Conservation (phyloP, 2,113 vertebrate genomes). For the Butorides virescens region DNA sequence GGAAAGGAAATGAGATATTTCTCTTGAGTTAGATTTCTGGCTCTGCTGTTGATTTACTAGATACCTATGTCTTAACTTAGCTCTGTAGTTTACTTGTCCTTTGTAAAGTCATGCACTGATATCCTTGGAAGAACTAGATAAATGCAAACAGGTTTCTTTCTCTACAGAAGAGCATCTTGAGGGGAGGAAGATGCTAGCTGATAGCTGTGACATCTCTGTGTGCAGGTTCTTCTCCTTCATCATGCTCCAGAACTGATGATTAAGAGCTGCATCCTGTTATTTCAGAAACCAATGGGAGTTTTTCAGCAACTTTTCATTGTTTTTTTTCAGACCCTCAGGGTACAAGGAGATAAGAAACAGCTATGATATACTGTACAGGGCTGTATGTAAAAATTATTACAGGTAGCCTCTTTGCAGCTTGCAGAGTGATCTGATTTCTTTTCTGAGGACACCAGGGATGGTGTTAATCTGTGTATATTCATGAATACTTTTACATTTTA, state of each 20-base stretch:
- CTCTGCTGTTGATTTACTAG: neutral
- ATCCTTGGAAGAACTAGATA: neutral
- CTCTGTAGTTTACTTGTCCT: neutral
- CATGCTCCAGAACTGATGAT: neutral
- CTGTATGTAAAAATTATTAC: neutral
- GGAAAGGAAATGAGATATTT: neutral
- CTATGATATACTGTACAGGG: neutral
- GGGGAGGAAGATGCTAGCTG: neutral
- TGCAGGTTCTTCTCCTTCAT: neutral
- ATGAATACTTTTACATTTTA: neutral
- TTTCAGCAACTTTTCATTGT: neutral
- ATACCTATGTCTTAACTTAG: neutral
- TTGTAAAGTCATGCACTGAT: neutral
- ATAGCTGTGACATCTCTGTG: neutral
- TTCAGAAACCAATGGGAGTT: neutral
- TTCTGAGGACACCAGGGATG: neutral
- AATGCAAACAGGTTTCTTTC: neutral
- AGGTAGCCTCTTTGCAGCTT: neutral
- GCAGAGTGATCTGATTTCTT: neutral
- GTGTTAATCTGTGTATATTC: neutral
- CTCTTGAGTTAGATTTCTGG: neutral
- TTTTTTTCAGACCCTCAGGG: neutral
- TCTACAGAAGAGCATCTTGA: neutral
- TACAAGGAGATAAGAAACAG: neutral
- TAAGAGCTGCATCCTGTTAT: neutral